Evolutionary conservation across 2,888 invertebrate species (phyloP), one percentile per base, ranked within the genome.

Genomic region (Orchesella flavescens): DNA sequence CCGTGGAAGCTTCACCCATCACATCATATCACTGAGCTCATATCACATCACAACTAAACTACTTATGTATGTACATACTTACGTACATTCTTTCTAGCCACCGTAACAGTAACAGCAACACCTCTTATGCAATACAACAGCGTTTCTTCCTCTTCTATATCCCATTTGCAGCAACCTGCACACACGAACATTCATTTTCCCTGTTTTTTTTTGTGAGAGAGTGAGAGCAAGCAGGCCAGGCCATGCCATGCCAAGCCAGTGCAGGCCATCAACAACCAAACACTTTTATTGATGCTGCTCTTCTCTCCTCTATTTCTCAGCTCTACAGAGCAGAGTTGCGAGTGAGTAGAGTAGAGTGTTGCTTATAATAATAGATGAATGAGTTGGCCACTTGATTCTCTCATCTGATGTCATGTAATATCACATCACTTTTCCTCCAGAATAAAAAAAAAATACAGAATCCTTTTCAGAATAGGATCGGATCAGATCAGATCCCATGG

Each of bases 371-470:
- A 49, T 34, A 34, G 49, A 49, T 49, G 49, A 49, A n/a, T n/a
- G 49, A 34, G 34, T 12, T 49, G 49, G 49, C 49, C 49, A 49
- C 49, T 49, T 49, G 49, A 59, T 59, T 59, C 59, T 19, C 59
- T 59, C n/a, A 19, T 59, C 59, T 59, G 12, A 59, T 59, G 59
- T 59, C 59, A 59, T 23, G 49, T 49, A 7, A 49, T 49, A 49
- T 49, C 49, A n/a, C 49, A 49, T 49, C 49, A 49, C 34, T 34
- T 49, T 49, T 49, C 44, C 49, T 15, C 49, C 49, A 49, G n/a
- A 49, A 49, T 7, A 49, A 3, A n/a, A 7, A 34, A 34, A 49
- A 10, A 49, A 49, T 7, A 49, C 49, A n/a, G 34, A 34, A 34
- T 34, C 34, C 34, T 34, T 34, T 34, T n/a, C n/a, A n/a, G n/a